Percentiles rank a stretch among this genome's conserved stretches.
phyloP scores from a whole-genome alignment of 2,888 invertebrate species.

The Fragum whitleyi region DNA sequence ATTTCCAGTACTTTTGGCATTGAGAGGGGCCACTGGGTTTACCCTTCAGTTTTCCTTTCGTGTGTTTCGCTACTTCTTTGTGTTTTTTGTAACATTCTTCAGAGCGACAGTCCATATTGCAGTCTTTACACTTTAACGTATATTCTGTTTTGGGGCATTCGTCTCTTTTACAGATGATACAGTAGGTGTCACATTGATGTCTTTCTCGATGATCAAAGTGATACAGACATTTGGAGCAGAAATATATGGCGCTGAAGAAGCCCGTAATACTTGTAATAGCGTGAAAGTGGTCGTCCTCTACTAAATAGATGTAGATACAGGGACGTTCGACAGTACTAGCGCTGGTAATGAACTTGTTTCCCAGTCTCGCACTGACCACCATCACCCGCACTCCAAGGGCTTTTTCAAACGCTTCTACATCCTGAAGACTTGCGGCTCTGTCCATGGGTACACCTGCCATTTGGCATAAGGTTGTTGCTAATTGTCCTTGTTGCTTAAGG shows the following conservation, averaged over 20 bases:
- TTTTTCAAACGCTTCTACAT: constrained; percentile 34
- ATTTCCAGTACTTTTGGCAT: constrained; percentile 36
- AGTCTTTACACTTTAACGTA: constrained; percentile 3
- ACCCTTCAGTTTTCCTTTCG: constrained; percentile 29
- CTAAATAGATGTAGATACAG: constrained; percentile 46
- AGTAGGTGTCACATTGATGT: constrained; percentile 35
- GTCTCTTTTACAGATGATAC: constrained; percentile 44
- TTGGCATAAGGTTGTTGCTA: constrained; percentile 35
- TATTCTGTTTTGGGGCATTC: constrained; percentile 32
- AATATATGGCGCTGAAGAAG: constrained; percentile 47
- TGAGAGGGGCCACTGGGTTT: constrained; percentile 14
- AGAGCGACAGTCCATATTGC: constrained; percentile 36
- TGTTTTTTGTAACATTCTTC: constrained; percentile 27
- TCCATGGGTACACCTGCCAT: constrained; percentile 39
- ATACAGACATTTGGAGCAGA: constrained; percentile 29
- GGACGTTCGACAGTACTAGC: constrained; percentile 34
- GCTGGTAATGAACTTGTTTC: constrained; percentile 50
- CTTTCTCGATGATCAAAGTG: constrained; percentile 36
- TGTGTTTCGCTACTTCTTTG: constrained; percentile 7
- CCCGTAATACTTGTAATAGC: constrained; percentile 37
- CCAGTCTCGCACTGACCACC: constrained; percentile 54
- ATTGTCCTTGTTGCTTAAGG: constrained; percentile 31
- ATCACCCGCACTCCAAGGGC: constrained; percentile 44
- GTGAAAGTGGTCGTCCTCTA: constrained; percentile 48
- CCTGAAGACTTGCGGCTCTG: constrained; percentile 36